These are phyloP conservation scores for Plusia festucae DNA, from an alignment of 2,888 invertebrate genomes.

Conservation along the genomic window DNA sequence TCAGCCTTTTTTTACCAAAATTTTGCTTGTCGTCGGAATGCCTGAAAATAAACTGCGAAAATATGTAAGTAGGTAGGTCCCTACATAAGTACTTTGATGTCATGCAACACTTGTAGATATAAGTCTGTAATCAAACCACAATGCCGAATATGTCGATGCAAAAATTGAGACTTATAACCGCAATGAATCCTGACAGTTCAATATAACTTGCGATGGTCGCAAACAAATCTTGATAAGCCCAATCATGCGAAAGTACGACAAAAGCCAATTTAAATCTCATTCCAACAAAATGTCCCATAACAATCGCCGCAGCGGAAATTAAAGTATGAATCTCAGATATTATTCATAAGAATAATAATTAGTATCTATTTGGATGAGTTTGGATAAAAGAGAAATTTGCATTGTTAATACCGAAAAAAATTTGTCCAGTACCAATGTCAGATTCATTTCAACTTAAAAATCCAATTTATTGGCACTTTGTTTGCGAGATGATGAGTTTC, in stretches of 20 bases:
- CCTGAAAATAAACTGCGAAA: background rate
- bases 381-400: slow-evolving; percentile 72
- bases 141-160: background rate
- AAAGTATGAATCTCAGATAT: slow-evolving; percentile 73
- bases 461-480: slow-evolving; percentile 64
- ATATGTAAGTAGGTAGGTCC: background rate
- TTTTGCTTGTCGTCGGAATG: background rate
- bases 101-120: background rate
- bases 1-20: background rate
- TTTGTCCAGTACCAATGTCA: slow-evolving; percentile 53
- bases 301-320: slow-evolving; percentile 75
- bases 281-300: slow-evolving; percentile 66
- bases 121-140: background rate
- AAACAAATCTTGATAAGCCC: slow-evolving; percentile 68
- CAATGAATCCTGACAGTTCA: slow-evolving; percentile 45
- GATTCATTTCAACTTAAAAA: slow-evolving; percentile 70
- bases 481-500: slow-evolving; percentile 64
- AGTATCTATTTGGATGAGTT: slow-evolving; percentile 67
- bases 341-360: slow-evolving; percentile 77
- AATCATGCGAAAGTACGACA: slow-evolving; percentile 74
- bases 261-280: slow-evolving; percentile 78
- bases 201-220: slow-evolving; percentile 41
- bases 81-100: background rate
- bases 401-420: slow-evolving; percentile 66
- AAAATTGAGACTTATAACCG: slow-evolving; percentile 26